Base-by-base conservation (phyloP, 2,888 invertebrate species). In the Eupsilia transversa region DNA sequence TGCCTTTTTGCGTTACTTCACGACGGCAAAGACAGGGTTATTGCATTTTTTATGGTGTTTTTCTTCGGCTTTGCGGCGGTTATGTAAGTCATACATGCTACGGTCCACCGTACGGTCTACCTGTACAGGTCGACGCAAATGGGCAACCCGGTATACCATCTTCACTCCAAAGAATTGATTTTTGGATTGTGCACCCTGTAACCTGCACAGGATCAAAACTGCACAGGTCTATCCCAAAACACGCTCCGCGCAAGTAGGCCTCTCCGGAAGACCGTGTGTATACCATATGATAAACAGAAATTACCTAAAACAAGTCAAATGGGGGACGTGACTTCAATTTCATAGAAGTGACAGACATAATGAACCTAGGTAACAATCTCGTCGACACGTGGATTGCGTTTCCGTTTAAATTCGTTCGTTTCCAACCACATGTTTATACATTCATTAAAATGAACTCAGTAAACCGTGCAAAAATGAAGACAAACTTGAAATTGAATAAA, bases 401-500 rank as follows among this genome's bases (percentile, higher is more conserved):
- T 20, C 33, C n/a, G 4, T 35, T 30, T 30, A 23, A 76, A 63
- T 27, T 35, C 33, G 6, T n/a, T n/a, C n/a, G n/a, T n/a, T n/a
- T n/a, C 17, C 43, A 14, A 14, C 4, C 41, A 43, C 4, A 41
- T 41, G 14, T 41, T 41, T 52, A 49, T 49, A 68, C 63, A 35
- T 23, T 41, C 6, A 66, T 54, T 63, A 52, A 59, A 49, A 52
- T 57, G n/a, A n/a, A n/a, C n/a, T n/a, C n/a, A n/a, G 3, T 74
- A 27, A 59, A 74, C 30, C 33, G n/a, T 14, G 14, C 43, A 43
- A 17, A 46, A 64, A 69, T 27, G 10, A 23, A 14, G 52, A 46
- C 43, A 54, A 74, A 68, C 49, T 54, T 79, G 17, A 38, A 81
- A 57, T 57, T n/a, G 14, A 57, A 79, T 60, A 57, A 56, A 64